phyloP scores from a whole-genome alignment of 2,888 invertebrate genomes.

The Galerucella pusilla region DNA sequence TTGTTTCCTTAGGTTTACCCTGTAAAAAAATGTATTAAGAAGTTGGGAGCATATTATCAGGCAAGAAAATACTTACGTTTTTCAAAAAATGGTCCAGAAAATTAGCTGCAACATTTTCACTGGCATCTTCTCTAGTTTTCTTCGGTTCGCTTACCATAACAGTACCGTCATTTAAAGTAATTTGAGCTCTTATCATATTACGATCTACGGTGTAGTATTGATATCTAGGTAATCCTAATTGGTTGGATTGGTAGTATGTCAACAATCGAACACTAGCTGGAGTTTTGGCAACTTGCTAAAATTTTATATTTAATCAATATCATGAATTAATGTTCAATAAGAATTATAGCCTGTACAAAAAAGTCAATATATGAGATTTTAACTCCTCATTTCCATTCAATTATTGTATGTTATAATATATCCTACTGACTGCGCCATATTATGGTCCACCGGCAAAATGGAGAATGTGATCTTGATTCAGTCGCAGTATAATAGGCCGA shows the following conservation, averaged over 20 bases:
- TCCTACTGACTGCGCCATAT: no score
- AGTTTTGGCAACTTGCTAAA: constrained; percentile 49
- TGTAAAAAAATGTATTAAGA: constrained; percentile 19
- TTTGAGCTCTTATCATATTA: constrained; percentile 62
- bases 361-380: no score
- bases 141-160: constrained; percentile 66
- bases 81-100: constrained; percentile 55
- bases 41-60: no score
- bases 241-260: constrained; percentile 64
- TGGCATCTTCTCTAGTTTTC: constrained; percentile 65
- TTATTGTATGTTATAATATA: no score
- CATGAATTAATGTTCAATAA: no score
- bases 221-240: constrained; percentile 65
- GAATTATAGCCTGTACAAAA: no score
- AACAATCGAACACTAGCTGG: constrained; percentile 61
- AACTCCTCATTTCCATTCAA: no score
- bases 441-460: no score
- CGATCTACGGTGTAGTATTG: constrained; percentile 62
- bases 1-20: constrained; percentile 37
- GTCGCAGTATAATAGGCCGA: no score
- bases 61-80: constrained; percentile 39
- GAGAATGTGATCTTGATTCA: no score
- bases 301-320: constrained; percentile 5
- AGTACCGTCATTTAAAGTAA: constrained; percentile 65
- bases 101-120: constrained; percentile 65